These are phyloP conservation scores for Asbolus verrucosus DNA, from an alignment of 1,140 invertebrate genomes.

Conservation along the genomic window DNA sequence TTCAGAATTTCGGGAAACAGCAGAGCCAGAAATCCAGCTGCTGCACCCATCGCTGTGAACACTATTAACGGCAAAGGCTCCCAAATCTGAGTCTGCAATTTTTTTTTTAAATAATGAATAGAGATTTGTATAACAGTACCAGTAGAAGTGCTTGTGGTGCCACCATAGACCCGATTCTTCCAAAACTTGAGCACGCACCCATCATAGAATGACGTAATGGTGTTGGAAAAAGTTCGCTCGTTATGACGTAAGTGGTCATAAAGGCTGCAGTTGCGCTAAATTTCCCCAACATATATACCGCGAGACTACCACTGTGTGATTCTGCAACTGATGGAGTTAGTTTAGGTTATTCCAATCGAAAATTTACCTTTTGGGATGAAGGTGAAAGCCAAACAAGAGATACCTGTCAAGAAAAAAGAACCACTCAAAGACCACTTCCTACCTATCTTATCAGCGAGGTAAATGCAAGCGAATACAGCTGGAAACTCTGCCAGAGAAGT, in stretches of 20 bases:
- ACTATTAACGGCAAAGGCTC: constrained; percentile 72
- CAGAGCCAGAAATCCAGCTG: constrained; percentile 73
- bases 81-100: constrained; percentile 60
- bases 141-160: constrained; percentile 79
- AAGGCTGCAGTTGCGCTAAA: constrained; percentile 78
- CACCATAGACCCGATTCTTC: constrained; percentile 76
- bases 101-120: constrained; percentile 1
- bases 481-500: constrained; percentile 77
- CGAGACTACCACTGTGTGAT: constrained; percentile 57
- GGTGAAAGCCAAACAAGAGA: constrained; percentile 58
- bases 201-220: constrained; percentile 73
- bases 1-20: constrained; percentile 78
- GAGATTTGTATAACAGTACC: constrained; percentile 65
- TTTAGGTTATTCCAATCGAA: neutral
- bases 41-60: constrained; percentile 74
- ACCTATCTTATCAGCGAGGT: constrained; percentile 73
- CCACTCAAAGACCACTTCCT: constrained; percentile 70
- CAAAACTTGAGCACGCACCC: constrained; percentile 77
- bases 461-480: constrained; percentile 73
- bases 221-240: constrained; percentile 81
- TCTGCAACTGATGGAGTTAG: constrained; percentile 31
- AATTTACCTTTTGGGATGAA: constrained; percentile 44
- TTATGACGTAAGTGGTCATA: constrained; percentile 77
- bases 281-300: constrained; percentile 79
- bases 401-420: constrained; percentile 71